Base-by-base conservation (phyloP, 2,888 invertebrate species). In the Thysanoteuthis rhombus region DNA sequence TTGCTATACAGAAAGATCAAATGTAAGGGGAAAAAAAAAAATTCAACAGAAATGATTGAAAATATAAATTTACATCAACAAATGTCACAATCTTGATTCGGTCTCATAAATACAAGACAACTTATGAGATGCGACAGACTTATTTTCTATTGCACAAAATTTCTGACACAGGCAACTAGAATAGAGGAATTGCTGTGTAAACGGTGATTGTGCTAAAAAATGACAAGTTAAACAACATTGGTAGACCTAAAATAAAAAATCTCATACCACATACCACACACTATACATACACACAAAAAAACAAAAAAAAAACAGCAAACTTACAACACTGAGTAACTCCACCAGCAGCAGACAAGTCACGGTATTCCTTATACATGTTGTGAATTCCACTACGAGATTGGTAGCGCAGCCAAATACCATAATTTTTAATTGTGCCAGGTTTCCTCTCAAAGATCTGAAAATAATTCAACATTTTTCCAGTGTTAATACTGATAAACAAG, bases 291-390 rank as follows among this genome's bases (percentile, higher is more conserved):
- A 3, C 1, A 1, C 25, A 0, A 4, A n/a, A n/a, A n/a, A 89
- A 89, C 12, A 90, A 1, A 36, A 90, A 19, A 52, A 52, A 36
- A 38, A 32, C n/a, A n/a, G n/a, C n/a, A 28, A 93, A 97, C 97
- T 97, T 97, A 97, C 97, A 99, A 97, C 99, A 99, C 97, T 99
- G 98, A 32, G 99, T 99, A 94, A 99, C 99, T 94, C 99, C 99
- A 94, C 98, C 99, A 93, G 99, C 98, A 16, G 99, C 98, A 94
- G 99, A 98, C 96, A 99, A 97, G 97, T 99, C 99, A 95, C 99
- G 98, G 98, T 99, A 99, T 97, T 99, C 99, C 95, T 97, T 95
- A 98, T 99, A 99, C 99, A 99, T 99, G 98, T 99, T 99, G 98
- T 99, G 99, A 94, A 99, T 99, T 94, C 99, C 99, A 25, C 99